Evolutionary conservation across 2,797 vertebrate species (phyloP), one percentile per base, ranked within the genome.

Genomic region (Threskiornis aethiopicus): DNA sequence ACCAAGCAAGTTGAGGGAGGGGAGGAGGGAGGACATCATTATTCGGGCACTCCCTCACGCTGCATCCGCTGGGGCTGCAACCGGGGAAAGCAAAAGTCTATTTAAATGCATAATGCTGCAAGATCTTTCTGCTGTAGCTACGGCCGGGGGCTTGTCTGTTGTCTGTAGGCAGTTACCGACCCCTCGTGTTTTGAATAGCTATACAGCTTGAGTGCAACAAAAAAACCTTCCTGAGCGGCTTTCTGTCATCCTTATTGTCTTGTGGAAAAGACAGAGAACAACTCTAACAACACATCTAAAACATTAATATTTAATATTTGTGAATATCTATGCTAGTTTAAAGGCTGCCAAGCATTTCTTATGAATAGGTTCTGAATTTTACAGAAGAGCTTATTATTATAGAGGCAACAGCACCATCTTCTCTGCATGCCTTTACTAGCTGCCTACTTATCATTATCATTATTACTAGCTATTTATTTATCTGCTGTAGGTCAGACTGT

Each of bases 221-320:
- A 57, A 58, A 37, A 14, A 28, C 55, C 39, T 87, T 67, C 39
- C 35, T 11, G 31, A 64, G n/a, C 8, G 5, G 13, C 18, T 95
- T 95, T 81, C 87, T 84, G 25, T 84, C 55, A 72, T 62, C 22
- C n/a, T 79, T 35, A n/a, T 44, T 82, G 58, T 58, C 44, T 33
- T 59, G 47, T 58, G 73, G 39, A 76, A 93, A 94, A 88, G 70
- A 47, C 24, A 93, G 61, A 62, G 49, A 80, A 62, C 52, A 89
- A 71, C 21, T 88, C 57, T 78, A 93, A 71, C 33, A 71, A 47
- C 18, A 49, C 15, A 59, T 52, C 20, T 73, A 26, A 67, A 51
- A 49, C 44, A 87, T 66, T 65, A 87, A 71, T 88, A 81, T 92
- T 89, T 78, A 85, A 75, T 93, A 75, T 61, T 52, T 62, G 13